Evolutionary conservation across 2,888 invertebrate genomes (phyloP), one percentile per base, ranked within the genome.

Genomic region (Oligia latruncula): DNA sequence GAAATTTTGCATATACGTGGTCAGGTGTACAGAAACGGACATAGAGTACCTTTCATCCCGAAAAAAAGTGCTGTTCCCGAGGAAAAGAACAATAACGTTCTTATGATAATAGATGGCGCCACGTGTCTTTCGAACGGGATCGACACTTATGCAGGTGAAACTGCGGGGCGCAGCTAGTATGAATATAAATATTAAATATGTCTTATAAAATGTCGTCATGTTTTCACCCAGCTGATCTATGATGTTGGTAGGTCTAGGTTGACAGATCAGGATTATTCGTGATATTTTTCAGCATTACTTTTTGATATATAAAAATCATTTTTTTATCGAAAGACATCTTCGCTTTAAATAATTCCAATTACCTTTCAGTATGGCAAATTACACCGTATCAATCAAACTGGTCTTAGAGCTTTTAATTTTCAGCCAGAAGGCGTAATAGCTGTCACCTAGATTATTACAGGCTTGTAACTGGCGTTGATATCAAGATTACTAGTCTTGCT

Each of bases 291-390:
- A 46, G 43, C 0, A 23, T 35, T 29, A 35, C 49, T 60, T 49
- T 46, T n/a, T 62, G 20, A n/a, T 60, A 17, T 3, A 49, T 11
- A 20, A 49, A n/a, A 55, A 60, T 4, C 17, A 23, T 74, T 81
- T 68, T 35, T 62, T n/a, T 15, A 49, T 29, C 9, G 4, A 40
- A 13, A 43, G 65, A 66, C 40, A 74, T 13, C 84, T 67, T 83
- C 79, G 64, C 76, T 23, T 86, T 87, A 86, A 87, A 43, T 20
- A 67, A 71, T 65, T 74, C 55, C 43, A 80, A 87, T 65, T 84
- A 76, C 35, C 67, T 46, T 65, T 71, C 52, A 62, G 15, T 4
- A 60, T 60, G 60, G 62, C 65, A 78, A 87, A 87, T 84, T 75
- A 78, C 43, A 40, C 46, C 67, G 64, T 74, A 67, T 76, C 73